A percentile compares a stretch with the other conserved stretches of the same genome.
phyloP scores from a whole-genome alignment of 2,888 invertebrate genomes.

The Mechanitis messenoides region DNA sequence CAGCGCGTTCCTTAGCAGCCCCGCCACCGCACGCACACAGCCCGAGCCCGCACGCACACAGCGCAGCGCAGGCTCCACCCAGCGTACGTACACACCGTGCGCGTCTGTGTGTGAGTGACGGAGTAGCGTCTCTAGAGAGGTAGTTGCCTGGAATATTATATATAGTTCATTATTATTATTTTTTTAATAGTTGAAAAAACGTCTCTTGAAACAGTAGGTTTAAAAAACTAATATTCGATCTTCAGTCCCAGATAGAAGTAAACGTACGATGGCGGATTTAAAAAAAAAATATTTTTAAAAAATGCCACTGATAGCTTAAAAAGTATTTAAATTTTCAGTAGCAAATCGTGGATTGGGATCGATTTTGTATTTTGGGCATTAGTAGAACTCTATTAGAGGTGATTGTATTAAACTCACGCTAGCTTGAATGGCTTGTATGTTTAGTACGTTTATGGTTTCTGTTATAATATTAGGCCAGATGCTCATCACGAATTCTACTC shows the following conservation, averaged over 20 bases:
- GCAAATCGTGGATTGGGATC: too few species aligned
- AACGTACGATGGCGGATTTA: background rate
- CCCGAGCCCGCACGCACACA: slow-evolving; percentile 25
- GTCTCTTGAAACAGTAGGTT: too few species aligned
- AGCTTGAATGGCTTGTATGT: slow-evolving; percentile 46
- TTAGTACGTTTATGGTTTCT: slow-evolving; percentile 37
- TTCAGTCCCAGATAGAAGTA: background rate
- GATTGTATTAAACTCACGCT: slow-evolving; percentile 37
- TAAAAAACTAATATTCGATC: too few species aligned
- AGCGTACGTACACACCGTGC: slow-evolving; percentile 30
- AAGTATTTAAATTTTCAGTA: too few species aligned
- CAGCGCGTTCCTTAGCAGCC: slow-evolving; percentile 44
- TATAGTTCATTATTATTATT: too few species aligned
- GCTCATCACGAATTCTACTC: slow-evolving; percentile 33
- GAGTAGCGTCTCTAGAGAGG: slow-evolving; percentile 46
- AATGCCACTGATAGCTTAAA: too few species aligned
- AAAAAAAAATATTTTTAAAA: too few species aligned
- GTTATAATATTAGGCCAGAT: slow-evolving; percentile 33
- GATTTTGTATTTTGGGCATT: too few species aligned
- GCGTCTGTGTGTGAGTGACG: slow-evolving; percentile 32
- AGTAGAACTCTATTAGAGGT: background rate
- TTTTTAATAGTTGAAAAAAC: too few species aligned
- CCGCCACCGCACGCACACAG: slow-evolving; percentile 43
- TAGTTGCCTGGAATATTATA: slow-evolving; percentile 40
- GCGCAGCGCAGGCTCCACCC: slow-evolving; percentile 40